Conservation (phyloP, 2,113 vertebrate species). For the Crotalus tigris region DNA sequence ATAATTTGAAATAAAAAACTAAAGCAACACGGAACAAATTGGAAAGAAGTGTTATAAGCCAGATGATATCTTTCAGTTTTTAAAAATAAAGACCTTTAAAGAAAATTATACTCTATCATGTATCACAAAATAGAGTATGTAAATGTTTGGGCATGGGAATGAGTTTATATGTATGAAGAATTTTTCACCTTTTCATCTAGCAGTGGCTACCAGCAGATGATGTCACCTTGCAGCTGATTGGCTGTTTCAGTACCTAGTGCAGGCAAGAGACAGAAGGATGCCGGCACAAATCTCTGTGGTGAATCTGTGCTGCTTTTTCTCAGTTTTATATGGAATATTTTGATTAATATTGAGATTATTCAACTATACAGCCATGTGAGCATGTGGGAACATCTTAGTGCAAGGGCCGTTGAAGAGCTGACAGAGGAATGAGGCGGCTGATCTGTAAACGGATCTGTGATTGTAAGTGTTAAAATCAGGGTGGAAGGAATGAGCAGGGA, state of each 20-base stretch:
- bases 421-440: constrained; percentile 93
- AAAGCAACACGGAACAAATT: not conserved
- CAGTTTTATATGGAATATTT: constrained; percentile 64
- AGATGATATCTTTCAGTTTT: not conserved
- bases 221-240: constrained; percentile 92
- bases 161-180: constrained; percentile 77
- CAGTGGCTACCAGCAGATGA: constrained; percentile 88
- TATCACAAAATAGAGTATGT: constrained; percentile 32
- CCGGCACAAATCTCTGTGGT: constrained; percentile 75
- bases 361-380: constrained; percentile 72
- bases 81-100: constrained; percentile 4
- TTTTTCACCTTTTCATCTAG: constrained; percentile 79
- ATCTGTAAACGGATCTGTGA: constrained; percentile 99
- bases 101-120: constrained; percentile 12
- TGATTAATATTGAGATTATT: constrained; percentile 61
- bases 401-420: constrained; percentile 72
- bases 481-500: constrained; percentile 71
- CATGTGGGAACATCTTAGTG: constrained; percentile 66
- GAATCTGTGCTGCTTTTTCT: constrained; percentile 69
- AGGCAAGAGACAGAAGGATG: constrained; percentile 83
- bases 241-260: constrained; percentile 77
- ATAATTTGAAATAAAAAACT: constrained; percentile 12
- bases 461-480: constrained; percentile 90
- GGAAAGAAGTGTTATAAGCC: not conserved
- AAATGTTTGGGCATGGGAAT: constrained; percentile 44